Base-by-base conservation (phyloP, 2,888 invertebrate genomes). In the Eumacrocentrus americanus region DNA sequence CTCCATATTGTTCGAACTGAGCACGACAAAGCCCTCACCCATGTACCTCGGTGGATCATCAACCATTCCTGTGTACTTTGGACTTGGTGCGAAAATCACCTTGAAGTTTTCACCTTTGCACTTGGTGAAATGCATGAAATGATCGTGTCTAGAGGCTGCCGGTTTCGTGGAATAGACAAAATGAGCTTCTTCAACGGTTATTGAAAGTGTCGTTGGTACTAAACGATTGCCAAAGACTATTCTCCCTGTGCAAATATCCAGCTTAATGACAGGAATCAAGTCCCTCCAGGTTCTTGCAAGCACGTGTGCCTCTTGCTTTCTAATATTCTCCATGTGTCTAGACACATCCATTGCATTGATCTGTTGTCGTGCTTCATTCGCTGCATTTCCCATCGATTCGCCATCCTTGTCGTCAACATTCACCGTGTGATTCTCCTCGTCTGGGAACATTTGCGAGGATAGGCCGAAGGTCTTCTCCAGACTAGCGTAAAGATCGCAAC, bases 11-110 rank as follows among this genome's bases (percentile, higher is more conserved):
- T 97, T 97, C 2, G 96, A 94, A 77, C 96, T 96, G 84, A 98
- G 89, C 7, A 99, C 89, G 1, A 97, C 97, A 82, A 98, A 98
- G 0, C 98, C 98, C 82, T 97, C 97, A 3, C 98, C 98, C 98
- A 98, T 98, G 74, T 93, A 96, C 50, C 94, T 83, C 0, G 98
- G 98, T 0, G 98, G 97, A 72, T 95, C 95, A 81, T 96, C 96
- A 3, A 92, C 89, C 85, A 93, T 89, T 4, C 95, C 94, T 2
- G 91, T 93, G 80, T 96, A 98, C 76, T 95, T 95, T 1, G 94
- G 93, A 83, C 95, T 96, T 12, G 96, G 96, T n/a, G 95, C 95
- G 65, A 98, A 85, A 83, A 97, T 92, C 0, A 97, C 92, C 84
- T 95, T 92, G 65, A 96, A 92, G 82, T 96, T 98, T 80, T 98